Evolutionary conservation across 2,888 invertebrate genomes (phyloP).

Genomic region (Cyrtodaria siliqua): DNA sequence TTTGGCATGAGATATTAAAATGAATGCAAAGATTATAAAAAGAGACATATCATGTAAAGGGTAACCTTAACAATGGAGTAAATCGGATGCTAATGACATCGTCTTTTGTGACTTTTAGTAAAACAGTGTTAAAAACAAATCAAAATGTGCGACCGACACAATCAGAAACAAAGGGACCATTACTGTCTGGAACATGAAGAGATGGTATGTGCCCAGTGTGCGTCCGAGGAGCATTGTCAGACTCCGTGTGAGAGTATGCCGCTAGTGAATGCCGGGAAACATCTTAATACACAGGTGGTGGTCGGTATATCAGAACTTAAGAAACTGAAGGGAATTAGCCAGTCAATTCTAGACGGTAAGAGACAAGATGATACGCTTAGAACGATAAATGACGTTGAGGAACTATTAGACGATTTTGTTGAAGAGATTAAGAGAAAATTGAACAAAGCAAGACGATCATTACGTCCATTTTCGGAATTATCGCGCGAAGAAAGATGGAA

Average conservation of each 20-base stretch:
- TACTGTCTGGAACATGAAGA: constrained; percentile 36
- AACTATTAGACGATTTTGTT: constrained; percentile 26
- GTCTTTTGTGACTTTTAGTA: too few relatives aligned
- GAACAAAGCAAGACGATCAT: constrained; percentile 17
- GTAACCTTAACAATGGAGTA: too few relatives aligned
- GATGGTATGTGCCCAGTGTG: constrained; percentile 35
- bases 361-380: constrained; percentile 35
- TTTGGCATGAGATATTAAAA: too few relatives aligned
- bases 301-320: constrained; percentile 30
- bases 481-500: constrained; percentile 47
- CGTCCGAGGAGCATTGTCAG: constrained; percentile 30
- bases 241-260: constrained; percentile 45
- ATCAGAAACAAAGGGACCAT: constrained; percentile 17
- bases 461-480: constrained; percentile 42
- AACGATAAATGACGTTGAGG: constrained; percentile 33
- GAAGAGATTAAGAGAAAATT: constrained; percentile 46
- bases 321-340: constrained; percentile 38
- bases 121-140: too few relatives aligned
- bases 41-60: too few relatives aligned
- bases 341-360: constrained; percentile 50
- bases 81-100: too few relatives aligned
- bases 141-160: constrained; percentile 45
- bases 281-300: constrained; percentile 23
- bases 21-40: too few relatives aligned
- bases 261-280: constrained; percentile 10